Evolutionary conservation across 2,888 invertebrate genomes (phyloP), one percentile per base, ranked within the genome.

Genomic region (Conus canariensis): DNA sequence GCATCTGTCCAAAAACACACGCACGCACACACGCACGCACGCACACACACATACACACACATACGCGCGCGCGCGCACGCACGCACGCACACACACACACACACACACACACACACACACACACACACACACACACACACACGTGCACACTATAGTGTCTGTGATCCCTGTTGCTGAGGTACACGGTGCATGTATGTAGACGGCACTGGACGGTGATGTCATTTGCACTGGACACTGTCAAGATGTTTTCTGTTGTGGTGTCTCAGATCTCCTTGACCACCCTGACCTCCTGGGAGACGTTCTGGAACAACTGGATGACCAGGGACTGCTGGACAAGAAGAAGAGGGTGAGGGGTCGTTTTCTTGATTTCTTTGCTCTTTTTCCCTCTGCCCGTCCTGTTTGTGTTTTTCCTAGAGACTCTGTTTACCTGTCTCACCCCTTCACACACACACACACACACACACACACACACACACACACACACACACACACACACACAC

Each of bases 231-330:
- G 8, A 30, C 5, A 10, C 16, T 9, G 9, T 30, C 10, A 10
- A 22, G 22, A 16, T 77, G 77, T 30, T 14, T 77, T 30, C 12
- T 77, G 10, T 10, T 77, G 77, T 77, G 25, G 19, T 22, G 70
- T 70, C 19, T 30, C 64, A 85, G 85, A 85, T 12, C 60, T 85
- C 60, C 85, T 85, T 60, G 64, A 59, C 25, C 85, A 85, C 25
- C 85, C 85, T 60, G 85, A 85, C 64, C 85, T 85, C n/a, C 64
- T 85, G 60, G 85, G 85, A 25, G 85, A 85, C 60, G 12, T 85
- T 5, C 85, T 85, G 25, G 85, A 85, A 6, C 9, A 60, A 14
- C 64, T 85, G 85, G 30, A 85, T 6, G n/a, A 85, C 7, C 25
- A 85, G 85, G 85, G 85, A 25, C 85, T 85, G 25, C 12, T 85